Percentiles rank a stretch among this genome's conserved stretches.
Evolutionary conservation across 35 echinoderm and acorn worm genomes (phyloP).

Genomic region (Diadema setosum): DNA sequence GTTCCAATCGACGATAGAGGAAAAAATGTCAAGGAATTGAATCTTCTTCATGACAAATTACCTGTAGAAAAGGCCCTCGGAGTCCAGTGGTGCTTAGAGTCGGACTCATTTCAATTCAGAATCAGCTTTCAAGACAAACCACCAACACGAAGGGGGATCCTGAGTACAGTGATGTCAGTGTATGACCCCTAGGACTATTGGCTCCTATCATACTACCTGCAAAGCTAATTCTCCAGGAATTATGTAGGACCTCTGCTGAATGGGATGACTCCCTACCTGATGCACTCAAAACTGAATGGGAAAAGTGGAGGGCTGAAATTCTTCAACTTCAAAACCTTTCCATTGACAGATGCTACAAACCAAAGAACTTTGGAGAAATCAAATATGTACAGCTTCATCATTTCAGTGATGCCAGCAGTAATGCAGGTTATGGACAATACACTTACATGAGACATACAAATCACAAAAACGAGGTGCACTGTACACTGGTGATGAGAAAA

Average conservation of each 20-base stretch:
- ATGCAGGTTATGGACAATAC: conserved; percentile 10
- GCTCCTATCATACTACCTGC: conserved; percentile 21
- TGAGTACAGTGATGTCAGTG: conserved; percentile 35
- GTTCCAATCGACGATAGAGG: conserved; percentile 35
- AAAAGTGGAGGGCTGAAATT: conserved; percentile 9
- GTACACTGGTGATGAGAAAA: conserved; percentile 22
- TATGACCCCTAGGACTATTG: conserved; percentile 46
- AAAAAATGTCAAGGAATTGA: conserved; percentile 14
- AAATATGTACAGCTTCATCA: conserved; percentile 16
- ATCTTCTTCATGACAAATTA: conserved; percentile 1
- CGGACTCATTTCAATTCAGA: conserved; percentile 44
- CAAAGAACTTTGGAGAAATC: conserved; percentile 19
- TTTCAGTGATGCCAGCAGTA: conserved; percentile 47
- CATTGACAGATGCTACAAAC: conserved; percentile 40
- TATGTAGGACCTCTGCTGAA: conserved; percentile 17
- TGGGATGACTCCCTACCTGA: conserved; percentile 47
- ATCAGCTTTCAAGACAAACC: conserved; percentile 34
- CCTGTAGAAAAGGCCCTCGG: conserved; percentile 30
- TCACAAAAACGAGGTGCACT: not conserved
- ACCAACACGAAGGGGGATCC: conserved; percentile 41
- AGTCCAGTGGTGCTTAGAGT: conserved; percentile 32
- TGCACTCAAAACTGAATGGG: not conserved
- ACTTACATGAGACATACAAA: conserved; percentile 9
- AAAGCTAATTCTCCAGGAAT: conserved; percentile 43
- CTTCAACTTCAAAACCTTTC: not conserved